Percentiles rank a stretch among this genome's conserved stretches.
Evolutionary conservation across 1,140 invertebrate species (phyloP).

Genomic region (Hestina assimilis): DNA sequence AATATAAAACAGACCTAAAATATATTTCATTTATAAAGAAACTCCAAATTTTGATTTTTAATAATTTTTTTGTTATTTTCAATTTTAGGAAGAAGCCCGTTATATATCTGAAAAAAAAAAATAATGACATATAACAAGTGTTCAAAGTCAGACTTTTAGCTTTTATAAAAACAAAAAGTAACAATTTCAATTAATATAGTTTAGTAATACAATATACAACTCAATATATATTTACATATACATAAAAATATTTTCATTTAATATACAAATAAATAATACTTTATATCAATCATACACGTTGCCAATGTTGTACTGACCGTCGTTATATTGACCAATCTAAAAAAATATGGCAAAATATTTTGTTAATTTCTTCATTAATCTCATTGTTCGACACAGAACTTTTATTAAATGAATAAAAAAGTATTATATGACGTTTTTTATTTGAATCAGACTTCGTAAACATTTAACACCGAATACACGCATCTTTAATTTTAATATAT

Average conservation of each 20-base stretch:
- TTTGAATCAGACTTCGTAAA: no score
- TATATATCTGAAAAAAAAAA: slow-evolving; percentile 52
- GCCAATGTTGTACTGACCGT: slow-evolving; percentile 27
- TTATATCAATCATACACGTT: slow-evolving; percentile 61
- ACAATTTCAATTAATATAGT: slow-evolving; percentile 73
- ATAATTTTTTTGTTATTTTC: neutral
- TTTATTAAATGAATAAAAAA: no score
- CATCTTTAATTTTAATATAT: no score
- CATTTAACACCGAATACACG: no score
- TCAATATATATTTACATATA: slow-evolving; percentile 76
- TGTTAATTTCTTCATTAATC: no score
- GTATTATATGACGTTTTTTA: no score
- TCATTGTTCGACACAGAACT: no score
- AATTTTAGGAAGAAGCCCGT: slow-evolving; percentile 28
- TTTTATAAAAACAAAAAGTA: slow-evolving; percentile 70
- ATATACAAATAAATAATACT: slow-evolving; percentile 73
- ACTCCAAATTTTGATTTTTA: no score
- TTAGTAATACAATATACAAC: slow-evolving; percentile 70
- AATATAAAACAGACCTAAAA: neutral
- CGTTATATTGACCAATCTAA: slow-evolving; percentile 4
- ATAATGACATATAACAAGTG: slow-evolving; percentile 68
- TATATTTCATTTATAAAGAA: no score
- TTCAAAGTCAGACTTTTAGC: slow-evolving; percentile 76
- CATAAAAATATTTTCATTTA: slow-evolving; percentile 70
- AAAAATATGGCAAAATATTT: no score